phyloP scores from a whole-genome alignment of 1,140 invertebrate genomes.

The Polypedilum pembai region DNA sequence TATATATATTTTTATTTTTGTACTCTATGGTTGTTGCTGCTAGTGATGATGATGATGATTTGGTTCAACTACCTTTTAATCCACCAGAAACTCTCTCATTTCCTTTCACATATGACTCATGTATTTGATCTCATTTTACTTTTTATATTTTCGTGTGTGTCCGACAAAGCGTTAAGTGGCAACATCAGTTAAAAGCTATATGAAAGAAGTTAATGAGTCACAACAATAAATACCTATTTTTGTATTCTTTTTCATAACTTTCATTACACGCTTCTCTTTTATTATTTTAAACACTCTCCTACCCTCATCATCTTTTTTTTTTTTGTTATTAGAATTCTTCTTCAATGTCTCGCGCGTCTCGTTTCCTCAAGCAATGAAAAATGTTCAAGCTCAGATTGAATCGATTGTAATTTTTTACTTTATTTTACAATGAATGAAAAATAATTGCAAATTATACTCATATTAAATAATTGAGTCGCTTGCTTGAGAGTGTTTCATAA shows the following conservation, averaged over 20 bases:
- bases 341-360: no score
- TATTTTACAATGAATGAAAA: no score
- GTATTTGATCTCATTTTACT: neutral
- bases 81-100: neutral
- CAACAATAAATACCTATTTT: neutral
- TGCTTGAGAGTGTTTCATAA: no score
- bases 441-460: no score
- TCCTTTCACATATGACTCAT: neutral
- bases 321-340: no score
- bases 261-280: no score
- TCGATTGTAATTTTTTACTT: no score
- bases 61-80: slow-evolving; percentile 13
- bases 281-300: no score
- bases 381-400: no score
- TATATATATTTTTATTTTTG: neutral
- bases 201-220: slow-evolving; percentile 15
- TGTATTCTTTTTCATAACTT: neutral
- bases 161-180: neutral
- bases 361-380: no score
- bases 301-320: no score
- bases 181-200: neutral
- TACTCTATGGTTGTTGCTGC: neutral
- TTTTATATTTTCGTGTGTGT: neutral
- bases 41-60: neutral
- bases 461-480: no score